phyloP scores from a whole-genome alignment of 2,113 vertebrate species.

The Pelvicachromis taeniatus region DNA sequence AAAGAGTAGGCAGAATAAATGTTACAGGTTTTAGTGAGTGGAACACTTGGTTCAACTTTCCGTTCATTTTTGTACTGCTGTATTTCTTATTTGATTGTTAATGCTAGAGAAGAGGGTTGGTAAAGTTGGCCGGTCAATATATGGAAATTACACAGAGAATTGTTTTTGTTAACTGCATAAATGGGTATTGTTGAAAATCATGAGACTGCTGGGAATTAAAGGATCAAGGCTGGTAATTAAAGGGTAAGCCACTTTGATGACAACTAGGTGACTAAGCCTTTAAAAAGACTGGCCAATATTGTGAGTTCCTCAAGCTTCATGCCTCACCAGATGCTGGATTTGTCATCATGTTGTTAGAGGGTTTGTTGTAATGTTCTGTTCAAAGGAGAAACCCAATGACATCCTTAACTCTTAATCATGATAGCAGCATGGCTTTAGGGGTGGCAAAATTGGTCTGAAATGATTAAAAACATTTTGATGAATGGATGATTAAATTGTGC shows the following conservation, averaged over 20 bases:
- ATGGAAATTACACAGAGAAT: background rate
- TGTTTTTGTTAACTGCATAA: background rate
- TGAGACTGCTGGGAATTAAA: background rate
- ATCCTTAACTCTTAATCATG: background rate
- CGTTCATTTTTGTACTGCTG: background rate
- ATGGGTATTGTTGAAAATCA: background rate
- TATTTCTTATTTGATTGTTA: background rate
- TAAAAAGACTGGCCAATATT: background rate
- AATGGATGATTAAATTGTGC: background rate
- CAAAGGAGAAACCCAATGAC: background rate
- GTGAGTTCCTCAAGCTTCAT: background rate
- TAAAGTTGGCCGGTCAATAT: background rate
- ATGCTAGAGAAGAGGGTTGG: background rate
- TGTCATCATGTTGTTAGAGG: background rate
- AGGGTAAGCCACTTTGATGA: background rate
- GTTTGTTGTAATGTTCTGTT: background rate
- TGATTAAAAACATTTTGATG: background rate
- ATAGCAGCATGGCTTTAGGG: background rate
- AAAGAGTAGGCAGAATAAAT: background rate
- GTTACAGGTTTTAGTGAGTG: background rate
- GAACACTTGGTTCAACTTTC: background rate
- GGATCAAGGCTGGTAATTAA: background rate
- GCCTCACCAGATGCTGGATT: rapidly evolving
- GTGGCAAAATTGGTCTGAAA: background rate
- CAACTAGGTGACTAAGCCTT: background rate